Evolutionary conservation across 2,797 vertebrate genomes (phyloP), one percentile per base, ranked within the genome.

Genomic region (Chloroceryle inda): DNA sequence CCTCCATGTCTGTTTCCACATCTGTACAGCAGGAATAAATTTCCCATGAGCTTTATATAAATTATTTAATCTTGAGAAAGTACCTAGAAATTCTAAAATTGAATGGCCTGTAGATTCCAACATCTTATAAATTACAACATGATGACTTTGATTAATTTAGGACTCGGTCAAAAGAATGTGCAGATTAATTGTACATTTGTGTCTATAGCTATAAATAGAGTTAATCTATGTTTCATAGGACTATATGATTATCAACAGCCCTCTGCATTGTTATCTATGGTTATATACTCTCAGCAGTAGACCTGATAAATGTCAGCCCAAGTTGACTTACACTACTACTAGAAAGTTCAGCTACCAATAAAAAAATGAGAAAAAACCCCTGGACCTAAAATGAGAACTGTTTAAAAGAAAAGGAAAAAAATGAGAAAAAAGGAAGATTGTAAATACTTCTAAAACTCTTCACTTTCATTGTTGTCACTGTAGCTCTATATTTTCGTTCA

Each of bases 11-110:
- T 89, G 23, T 83, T 94, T 96, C 68, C 72, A 93, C 82, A 88
- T 96, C 68, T 92, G 86, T 89, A 68, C 9, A 55, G 56, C 84
- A 92, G 81, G 33, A 89, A 18, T 63, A 85, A 79, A 85, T 87
- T 91, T 94, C 84, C 66, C 81, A 49, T 38, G 33, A 52, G 74
- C 47, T 92, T 91, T 76, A 81, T 82, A 92, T 88, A 85, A 95
- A 68, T 62, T 85, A 91, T 88, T 91, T 73, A 69, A 71, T 94
- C 56, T 85, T 83, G 2, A 12, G 73, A 83, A 91, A 88, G 61
- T 75, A 87, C 68, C 61, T 77, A 58, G 29, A 76, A 86, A 78
- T 86, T 77, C 71, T 91, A 47, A 92, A 95, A 73, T 69, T 68
- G 66, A 86, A 93, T 8, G n/a, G 16, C 20, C 35, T 88, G 42